These are phyloP conservation scores for Theonella swinhoei DNA, from an alignment of 37 sponge, comb jelly and placozoan genomes.

Conservation along the genomic window DNA sequence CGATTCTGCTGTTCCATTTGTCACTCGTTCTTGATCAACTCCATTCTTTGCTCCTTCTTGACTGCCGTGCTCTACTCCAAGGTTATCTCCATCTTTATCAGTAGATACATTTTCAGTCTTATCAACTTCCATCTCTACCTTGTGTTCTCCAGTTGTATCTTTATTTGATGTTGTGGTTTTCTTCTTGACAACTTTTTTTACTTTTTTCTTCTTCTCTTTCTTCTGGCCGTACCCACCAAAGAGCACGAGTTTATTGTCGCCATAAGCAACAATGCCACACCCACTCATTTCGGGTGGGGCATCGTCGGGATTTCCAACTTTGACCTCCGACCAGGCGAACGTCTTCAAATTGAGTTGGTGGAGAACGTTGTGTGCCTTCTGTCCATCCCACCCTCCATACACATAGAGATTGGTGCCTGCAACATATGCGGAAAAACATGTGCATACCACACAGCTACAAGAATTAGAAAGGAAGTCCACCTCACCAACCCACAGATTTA, in stretches of 20 bases:
- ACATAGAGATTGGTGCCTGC: conserved; percentile 26
- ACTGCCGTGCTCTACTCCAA: not conserved
- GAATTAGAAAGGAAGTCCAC: no score
- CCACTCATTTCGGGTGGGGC: conserved; percentile 59
- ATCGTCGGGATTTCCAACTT: not conserved
- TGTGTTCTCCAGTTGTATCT: not conserved
- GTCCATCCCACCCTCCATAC: conserved; percentile 61
- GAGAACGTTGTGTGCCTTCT: conserved; percentile 32
- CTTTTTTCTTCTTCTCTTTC: not conserved
- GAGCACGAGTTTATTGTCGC: conserved; percentile 36
- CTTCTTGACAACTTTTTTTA: not conserved
- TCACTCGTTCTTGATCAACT: not conserved
- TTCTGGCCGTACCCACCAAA: conserved; percentile 56
- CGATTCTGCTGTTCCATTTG: not conserved
- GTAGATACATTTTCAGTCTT: not conserved
- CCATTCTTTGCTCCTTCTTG: not conserved
- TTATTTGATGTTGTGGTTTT: not conserved
- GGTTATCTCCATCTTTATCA: not conserved
- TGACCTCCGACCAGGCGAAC: conserved; percentile 29
- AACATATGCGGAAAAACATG: no score
- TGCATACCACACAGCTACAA: no score
- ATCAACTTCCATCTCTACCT: not conserved
- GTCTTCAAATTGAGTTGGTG: conserved; percentile 31
- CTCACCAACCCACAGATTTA: no score
- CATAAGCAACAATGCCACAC: conserved; percentile 56